Conservation (phyloP, 1,140 invertebrate species). For the Galendromus occidentalis region DNA sequence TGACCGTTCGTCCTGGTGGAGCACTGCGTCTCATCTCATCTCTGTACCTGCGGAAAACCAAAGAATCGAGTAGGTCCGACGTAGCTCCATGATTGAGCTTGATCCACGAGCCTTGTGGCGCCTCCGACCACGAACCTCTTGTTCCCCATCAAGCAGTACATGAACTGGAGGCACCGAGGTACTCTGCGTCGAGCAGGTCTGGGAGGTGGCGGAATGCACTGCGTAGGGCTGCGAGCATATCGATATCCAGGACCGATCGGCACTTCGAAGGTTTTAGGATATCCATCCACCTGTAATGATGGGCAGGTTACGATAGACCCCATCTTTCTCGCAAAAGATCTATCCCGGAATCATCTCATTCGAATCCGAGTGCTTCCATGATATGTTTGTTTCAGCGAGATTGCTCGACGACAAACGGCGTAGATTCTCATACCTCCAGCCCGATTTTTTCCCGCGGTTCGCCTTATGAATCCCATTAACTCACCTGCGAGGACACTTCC, state of each 20-base stretch:
- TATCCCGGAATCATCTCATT: no score
- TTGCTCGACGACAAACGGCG: no score
- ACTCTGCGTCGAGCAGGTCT: background rate
- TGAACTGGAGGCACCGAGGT: background rate
- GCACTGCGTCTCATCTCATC: background rate
- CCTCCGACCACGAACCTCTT: background rate
- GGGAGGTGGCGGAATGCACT: background rate
- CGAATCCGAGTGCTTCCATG: no score
- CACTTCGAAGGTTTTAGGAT: background rate
- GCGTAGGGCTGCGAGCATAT: background rate
- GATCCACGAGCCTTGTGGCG: no score
- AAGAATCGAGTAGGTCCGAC: background rate
- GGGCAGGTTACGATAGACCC: no score
- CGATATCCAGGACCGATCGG: background rate
- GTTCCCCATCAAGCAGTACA: background rate
- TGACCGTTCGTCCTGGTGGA: conserved; percentile 23
- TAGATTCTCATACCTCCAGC: no score
- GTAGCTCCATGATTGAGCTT: background rate
- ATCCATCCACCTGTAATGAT: conserved; percentile 21
- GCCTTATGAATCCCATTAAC: background rate
- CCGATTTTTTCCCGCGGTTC: no score
- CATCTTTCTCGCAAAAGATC: no score
- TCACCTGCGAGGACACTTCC: background rate
- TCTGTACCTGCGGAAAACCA: background rate
- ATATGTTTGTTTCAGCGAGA: no score